A percentile compares a stretch with the other conserved stretches of the same genome.
These are phyloP conservation scores for Zosterops japonicus DNA, from an alignment of 2,113 vertebrate genomes.

Conservation along the genomic window DNA sequence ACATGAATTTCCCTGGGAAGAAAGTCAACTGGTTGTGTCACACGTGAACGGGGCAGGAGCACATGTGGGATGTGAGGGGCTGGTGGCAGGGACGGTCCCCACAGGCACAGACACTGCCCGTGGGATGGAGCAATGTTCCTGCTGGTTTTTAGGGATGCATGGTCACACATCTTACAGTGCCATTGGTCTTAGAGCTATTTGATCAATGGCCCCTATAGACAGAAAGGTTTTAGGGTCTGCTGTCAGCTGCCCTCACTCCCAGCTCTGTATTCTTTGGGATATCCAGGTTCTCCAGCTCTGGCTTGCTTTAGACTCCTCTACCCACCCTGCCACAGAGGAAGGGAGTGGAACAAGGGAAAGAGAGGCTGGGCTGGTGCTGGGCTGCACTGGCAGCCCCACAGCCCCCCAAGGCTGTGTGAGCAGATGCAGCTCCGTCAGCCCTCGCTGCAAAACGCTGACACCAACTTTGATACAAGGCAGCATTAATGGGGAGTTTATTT, in stretches of 20 bases:
- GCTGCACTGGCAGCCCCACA: background rate
- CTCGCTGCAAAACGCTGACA: background rate
- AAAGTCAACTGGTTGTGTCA: too few relatives aligned
- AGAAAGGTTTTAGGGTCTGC: background rate
- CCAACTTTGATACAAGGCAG: background rate
- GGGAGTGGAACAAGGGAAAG: background rate
- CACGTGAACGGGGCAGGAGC: too few relatives aligned
- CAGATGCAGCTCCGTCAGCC: constrained; percentile 45
- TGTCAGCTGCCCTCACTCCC: background rate
- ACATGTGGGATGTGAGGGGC: too few relatives aligned
- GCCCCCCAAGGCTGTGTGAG: background rate
- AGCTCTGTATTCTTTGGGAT: background rate
- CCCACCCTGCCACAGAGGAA: accelerated
- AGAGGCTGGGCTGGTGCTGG: background rate
- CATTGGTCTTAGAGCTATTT: background rate
- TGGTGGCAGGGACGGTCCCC: background rate
- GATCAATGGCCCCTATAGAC: background rate
- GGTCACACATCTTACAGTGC: background rate
- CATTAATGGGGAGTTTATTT: constrained; percentile 9
- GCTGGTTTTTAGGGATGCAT: background rate
- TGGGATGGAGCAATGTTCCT: background rate
- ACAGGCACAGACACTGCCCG: accelerated
- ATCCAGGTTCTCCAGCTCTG: background rate
- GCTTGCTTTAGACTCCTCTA: background rate
- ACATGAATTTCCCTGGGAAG: too few relatives aligned